Base-by-base conservation (phyloP, 1,140 invertebrate genomes). In the Trichonephila inaurata region DNA sequence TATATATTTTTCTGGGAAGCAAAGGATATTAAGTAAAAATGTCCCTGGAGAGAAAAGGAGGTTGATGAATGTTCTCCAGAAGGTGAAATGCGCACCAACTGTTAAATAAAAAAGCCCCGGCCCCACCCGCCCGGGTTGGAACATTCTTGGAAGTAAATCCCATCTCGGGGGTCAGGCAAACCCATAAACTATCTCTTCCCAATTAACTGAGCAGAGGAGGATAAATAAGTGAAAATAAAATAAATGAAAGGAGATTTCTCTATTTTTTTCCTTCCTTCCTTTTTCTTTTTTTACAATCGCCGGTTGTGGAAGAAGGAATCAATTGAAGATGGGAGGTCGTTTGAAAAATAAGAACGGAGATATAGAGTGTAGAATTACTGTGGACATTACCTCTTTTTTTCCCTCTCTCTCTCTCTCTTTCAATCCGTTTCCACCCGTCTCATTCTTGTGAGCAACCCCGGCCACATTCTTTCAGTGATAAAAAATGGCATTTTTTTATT, bases 241-340 rank as follows among this genome's bases (percentile, higher is more conserved):
- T 90, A 90, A 90, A 90, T 90, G 62, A 40, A 89, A 69, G 81
- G 69, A 66, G 72, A 89, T 89, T 60, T 51, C 82, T 21, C n/a
- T 51, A n/a, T 72, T n/a, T 64, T 62, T 62, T 62, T 40, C 2
- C 33, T 3, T 40, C 2, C 33, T 3, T 62, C 8, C 14, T 81
- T 81, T 87, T 87, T 87, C 64, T 64, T 87, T 44, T 81, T 81
- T 81, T 33, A 90, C 89, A 90, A 90, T 90, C 89, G 89, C 87
- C 40, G 28, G 28, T 51, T 61, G 85, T 40, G 33, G 87, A 66
- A 69, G 33, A 40, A 81, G 58, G 69, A 90, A 90, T 90, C 89
- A 90, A 90, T 90, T 90, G 87, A 89, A 89, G 87, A 89, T 69
- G 62, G 87, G 89, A 90, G 69, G 69, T 90, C 69, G 89, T 90